Evolutionary conservation across 1,140 invertebrate genomes (phyloP), one percentile per base, ranked within the genome.

Genomic region (Papilio dardanus): DNA sequence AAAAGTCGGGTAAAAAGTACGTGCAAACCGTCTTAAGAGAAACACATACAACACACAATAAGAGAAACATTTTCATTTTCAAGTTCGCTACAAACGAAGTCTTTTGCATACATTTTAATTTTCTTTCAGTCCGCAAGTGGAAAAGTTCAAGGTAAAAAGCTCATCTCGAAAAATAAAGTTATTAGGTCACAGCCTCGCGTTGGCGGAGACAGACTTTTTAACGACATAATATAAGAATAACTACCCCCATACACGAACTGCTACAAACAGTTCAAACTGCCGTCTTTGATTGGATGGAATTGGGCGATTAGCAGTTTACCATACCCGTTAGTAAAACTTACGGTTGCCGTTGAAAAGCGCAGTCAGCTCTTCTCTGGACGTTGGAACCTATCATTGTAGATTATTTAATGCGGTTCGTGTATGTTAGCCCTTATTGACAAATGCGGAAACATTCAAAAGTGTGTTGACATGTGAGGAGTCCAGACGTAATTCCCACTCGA

Each of bases 61-160:
- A 21, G 21, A 54, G 7, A 54, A 62, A 62, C 54, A 62, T 28
- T 28, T 30, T 62, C 24, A 7, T 24, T 54, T 62, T 28, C 21
- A 62, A 28, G 21, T 62, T 62, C 54, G 12, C 0, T 62, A 14
- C 24, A 62, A 62, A 28, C 50, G 50, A 62, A 28, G 21, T 62
- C 54, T 62, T 62, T 62, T 62, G 54, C 54, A 62, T 62, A 62
- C 21, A 62, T 62, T 62, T 62, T 28, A 62, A 62, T 62, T 62
- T 24, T 28, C 24, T 62, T 62, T 62, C 54, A 62, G 24, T 62
- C 24, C 21, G 54, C 54, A 28, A 62, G 54, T 62, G 24, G 54
- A 62, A 62, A 62, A 62, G 54, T 62, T 62, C 54, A 62, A 62
- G 54, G 54, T 62, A 28, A 28, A 62, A 28, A 62, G 54, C 54